Evolutionary conservation across 1,140 invertebrate genomes (phyloP), one percentile per base, ranked within the genome.

Genomic region (Lepidurus couesii): DNA sequence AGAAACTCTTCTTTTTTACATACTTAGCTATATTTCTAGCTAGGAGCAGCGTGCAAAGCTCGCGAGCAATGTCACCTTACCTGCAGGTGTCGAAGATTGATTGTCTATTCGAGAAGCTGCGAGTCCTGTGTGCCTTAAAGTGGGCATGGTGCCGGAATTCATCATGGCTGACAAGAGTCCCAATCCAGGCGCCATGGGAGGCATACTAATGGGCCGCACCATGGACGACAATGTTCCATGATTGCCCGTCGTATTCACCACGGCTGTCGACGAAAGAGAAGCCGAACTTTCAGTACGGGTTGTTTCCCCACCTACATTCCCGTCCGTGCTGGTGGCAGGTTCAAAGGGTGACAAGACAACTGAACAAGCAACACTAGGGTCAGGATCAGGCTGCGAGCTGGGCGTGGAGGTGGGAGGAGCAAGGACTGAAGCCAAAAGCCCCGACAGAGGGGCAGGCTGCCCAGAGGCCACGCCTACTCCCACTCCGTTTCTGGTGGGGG

Each of bases 351-450:
- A 45, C 26, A 75, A 75, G 53, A 44, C n/a, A 75, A 74, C 43
- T 11, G 65, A 47, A 26, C 43, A n/a, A 75, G 26, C 44, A 44
- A 44, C 44, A 13, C 24, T 13, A 16, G 65, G 78, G 8, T 43
- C 44, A 79, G 24, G 34, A n/a, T 34, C 42, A 74, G 73, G 44
- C 26, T 73, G 24, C 13, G 78, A 34, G 77, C 45, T 21, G 24
- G 78, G 78, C 26, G 44, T 24, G 9, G 75, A 74, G 9, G 78
- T 83, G 83, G 82, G 53, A 76, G 75, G 42, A 65, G 77, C 78
- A 74, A 47, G 44, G 74, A 79, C 65, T 44, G 79, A 82, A 81
- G 82, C 82, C 82, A 83, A 83, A 84, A 44, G 77, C 74, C 45
- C 77, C 75, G 77, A 65, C 80, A 79, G 78, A 34, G 78, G 42